A percentile compares a stretch with the other conserved stretches of the same genome.
These are phyloP conservation scores for Carposina sasakii DNA, from an alignment of 1,140 invertebrate genomes.

Conservation along the genomic window DNA sequence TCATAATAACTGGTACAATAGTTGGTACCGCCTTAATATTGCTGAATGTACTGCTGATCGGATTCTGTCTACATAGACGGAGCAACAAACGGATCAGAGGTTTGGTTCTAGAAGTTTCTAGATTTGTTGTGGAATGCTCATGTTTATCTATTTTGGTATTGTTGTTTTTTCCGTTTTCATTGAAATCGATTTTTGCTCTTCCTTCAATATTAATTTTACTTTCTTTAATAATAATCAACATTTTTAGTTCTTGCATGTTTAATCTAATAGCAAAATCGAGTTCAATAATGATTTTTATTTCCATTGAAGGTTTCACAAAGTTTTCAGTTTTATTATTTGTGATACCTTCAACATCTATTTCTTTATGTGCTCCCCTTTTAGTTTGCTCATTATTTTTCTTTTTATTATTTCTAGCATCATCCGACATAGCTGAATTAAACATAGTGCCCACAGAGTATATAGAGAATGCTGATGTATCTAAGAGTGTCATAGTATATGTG, in stretches of 20 bases:
- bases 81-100: slow-evolving; percentile 82
- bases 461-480: slow-evolving; percentile 74
- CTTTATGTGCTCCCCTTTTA: too few relatives aligned
- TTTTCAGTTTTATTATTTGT: slow-evolving; percentile 23
- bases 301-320: too few relatives aligned
- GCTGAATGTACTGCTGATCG: slow-evolving; percentile 89
- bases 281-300: too few relatives aligned
- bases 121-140: too few relatives aligned
- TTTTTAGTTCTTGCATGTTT: too few relatives aligned
- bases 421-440: slow-evolving; percentile 72
- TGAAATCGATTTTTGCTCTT: too few relatives aligned
- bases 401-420: slow-evolving; percentile 64
- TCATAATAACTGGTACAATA: slow-evolving; percentile 70
- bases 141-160: too few relatives aligned
- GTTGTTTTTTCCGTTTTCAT: too few relatives aligned
- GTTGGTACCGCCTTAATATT: slow-evolving; percentile 78
- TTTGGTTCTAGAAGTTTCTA: slow-evolving; percentile 31
- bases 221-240: too few relatives aligned
- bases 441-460: slow-evolving; percentile 78
- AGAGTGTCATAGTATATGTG: slow-evolving; percentile 87
- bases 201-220: too few relatives aligned
- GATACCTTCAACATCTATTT: slow-evolving; percentile 12
- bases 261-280: too few relatives aligned
- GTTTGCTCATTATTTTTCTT: slow-evolving; percentile 66
- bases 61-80: slow-evolving; percentile 88